Conservation (phyloP, 2,113 vertebrate species). For the Ameiurus melas region DNA sequence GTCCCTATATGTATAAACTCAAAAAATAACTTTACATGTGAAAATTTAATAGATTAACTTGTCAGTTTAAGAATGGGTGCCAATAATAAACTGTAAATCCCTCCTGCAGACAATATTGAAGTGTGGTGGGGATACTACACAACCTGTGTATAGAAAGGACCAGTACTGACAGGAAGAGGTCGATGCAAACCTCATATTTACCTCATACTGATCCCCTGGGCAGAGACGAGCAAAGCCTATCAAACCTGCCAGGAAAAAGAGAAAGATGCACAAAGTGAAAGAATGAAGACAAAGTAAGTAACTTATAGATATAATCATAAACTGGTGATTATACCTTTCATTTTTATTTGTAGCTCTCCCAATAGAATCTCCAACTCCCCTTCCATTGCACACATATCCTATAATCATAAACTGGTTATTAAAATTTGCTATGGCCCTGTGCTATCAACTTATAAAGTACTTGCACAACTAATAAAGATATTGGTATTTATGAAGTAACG, state of each 20-base stretch:
- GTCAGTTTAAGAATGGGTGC: background rate
- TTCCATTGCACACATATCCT: conserved; percentile 95
- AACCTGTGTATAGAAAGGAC: background rate
- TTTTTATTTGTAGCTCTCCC: conserved; percentile 91
- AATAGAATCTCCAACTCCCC: conserved; percentile 87
- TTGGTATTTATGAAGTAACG: background rate
- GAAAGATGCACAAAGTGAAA: background rate
- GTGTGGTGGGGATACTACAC: background rate
- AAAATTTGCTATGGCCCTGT: background rate
- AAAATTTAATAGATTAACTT: background rate
- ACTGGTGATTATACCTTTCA: conserved; percentile 83
- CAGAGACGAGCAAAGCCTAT: conserved; percentile 95
- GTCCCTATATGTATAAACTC: background rate
- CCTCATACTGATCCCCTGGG: conserved; percentile 97
- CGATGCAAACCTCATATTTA: conserved; percentile 44
- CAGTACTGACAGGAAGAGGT: background rate
- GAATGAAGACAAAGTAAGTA: background rate
- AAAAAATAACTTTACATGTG: background rate
- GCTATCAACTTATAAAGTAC: background rate
- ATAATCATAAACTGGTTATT: conserved; percentile 21
- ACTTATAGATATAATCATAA: background rate
- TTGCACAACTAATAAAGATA: background rate
- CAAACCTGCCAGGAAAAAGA: conserved; percentile 78
- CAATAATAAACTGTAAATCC: background rate
- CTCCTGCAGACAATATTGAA: background rate